phyloP scores from a whole-genome alignment of 2,113 vertebrate genomes.

The Pseudorhombus dupliciocellatus region DNA sequence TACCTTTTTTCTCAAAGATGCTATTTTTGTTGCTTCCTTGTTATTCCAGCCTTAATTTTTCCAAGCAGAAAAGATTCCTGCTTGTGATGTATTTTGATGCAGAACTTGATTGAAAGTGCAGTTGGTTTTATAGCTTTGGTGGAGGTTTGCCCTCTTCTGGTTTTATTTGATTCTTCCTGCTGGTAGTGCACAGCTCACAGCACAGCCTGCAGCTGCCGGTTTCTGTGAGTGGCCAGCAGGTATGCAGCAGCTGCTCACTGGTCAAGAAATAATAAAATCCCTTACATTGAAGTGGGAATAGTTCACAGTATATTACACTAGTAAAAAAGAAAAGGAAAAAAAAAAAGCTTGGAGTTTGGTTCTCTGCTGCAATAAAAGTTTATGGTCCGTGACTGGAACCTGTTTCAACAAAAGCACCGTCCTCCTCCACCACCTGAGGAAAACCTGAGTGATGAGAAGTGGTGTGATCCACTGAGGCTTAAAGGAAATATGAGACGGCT shows the following conservation, averaged over 20 bases:
- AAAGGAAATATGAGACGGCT: conserved; percentile 3
- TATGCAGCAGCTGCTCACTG: conserved; percentile 1
- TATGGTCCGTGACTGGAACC: conserved; percentile 20
- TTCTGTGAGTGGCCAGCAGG: conserved; percentile 3
- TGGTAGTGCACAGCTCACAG: conserved; percentile 19
- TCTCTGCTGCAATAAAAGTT: conserved; percentile 10
- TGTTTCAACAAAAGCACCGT: not conserved
- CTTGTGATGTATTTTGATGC: not conserved
- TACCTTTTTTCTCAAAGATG: too few relatives aligned
- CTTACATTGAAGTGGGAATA: conserved; percentile 8
- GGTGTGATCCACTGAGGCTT: conserved; percentile 11
- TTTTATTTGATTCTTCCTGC: conserved; percentile 21
- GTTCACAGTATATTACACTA: conserved; percentile 19
- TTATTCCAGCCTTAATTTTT: not conserved
- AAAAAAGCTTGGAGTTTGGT: not conserved
- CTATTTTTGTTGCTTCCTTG: too few relatives aligned
- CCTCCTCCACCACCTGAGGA: conserved; percentile 1
- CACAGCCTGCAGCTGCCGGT: conserved; percentile 3
- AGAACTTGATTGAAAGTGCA: not conserved
- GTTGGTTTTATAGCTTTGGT: conserved; percentile 3
- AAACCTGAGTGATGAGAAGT: conserved; percentile 31
- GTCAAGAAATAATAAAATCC: conserved; percentile 12
- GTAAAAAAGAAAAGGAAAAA: conserved; percentile 5
- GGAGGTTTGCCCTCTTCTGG: not conserved
- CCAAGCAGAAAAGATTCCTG: not conserved